Base-by-base conservation (phyloP, 1,140 invertebrate genomes). In the Cotesia typhae region DNA sequence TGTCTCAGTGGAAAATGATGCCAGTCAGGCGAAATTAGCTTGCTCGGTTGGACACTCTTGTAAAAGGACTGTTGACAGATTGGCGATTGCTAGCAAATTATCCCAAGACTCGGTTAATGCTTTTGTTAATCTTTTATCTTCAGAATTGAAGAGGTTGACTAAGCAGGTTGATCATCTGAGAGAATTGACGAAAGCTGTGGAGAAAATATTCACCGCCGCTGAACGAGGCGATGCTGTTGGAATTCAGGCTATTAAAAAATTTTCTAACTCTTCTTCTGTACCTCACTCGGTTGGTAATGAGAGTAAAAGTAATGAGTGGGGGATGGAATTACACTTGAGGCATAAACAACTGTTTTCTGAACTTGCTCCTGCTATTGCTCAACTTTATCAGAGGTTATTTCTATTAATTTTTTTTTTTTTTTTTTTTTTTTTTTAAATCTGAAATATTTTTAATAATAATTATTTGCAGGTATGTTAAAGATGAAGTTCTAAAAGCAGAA, bases 11-110 rank as follows among this genome's bases (percentile, higher is more conserved):
- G 94, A 97, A 81, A 94, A 94, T 80, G 96, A 97, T 86, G 95
- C 95, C 4, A 93, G 92, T 76, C 90, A 95, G 75, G 95, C 94
- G 0, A 97, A 97, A 86, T 89, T 92, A n/a, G 93, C 93, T 53
- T 96, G 95, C 81, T 95, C 94, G 74, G 93, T 96, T 35, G 94
- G 93, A 0, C 93, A 97, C 86, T 92, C 92, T 57, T 93, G 94
- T 75, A 94, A 93, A 81, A 87, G 95, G 71, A 90, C 92, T 74
- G 91, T 97, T 36, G 94, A 96, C 75, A 91, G 89, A 74, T 88
- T 92, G 70, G 87, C 90, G 0, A 82, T 85, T 38, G 88, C 88
- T 70, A 92, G 92, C 75, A 89, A 90, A 77, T 81, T 94, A 1
- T 92, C 92, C 9, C 89, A 91, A 65, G 87, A 90, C 72, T 89